Evolutionary conservation across 2,888 invertebrate species (phyloP).

Genomic region (Dorcus hopei): DNA sequence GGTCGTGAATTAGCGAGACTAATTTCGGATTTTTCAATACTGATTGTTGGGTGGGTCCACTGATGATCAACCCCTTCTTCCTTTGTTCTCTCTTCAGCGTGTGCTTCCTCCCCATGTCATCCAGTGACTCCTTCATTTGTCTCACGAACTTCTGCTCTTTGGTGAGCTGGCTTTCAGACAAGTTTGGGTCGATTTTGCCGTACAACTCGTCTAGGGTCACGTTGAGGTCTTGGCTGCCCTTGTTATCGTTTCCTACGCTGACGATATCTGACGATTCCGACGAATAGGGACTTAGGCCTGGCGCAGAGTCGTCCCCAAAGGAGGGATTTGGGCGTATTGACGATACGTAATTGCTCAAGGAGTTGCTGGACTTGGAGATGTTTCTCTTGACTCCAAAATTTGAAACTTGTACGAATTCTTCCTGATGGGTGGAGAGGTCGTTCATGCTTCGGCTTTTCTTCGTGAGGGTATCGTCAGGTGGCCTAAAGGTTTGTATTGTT

Average conservation of each 20-base stretch:
- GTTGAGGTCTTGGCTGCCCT: conserved; percentile 9
- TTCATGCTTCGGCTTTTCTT: conserved; percentile 32
- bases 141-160: conserved; percentile 38
- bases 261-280: conserved; percentile 5
- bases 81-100: conserved; percentile 29
- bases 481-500: conserved; percentile 4
- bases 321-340: neutral
- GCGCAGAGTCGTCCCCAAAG: neutral
- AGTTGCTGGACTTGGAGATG: conserved; percentile 1
- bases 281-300: neutral
- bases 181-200: conserved; percentile 30
- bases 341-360: conserved; percentile 11
- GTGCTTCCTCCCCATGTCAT: conserved; percentile 33
- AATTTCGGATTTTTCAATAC: conserved; percentile 34
- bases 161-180: conserved; percentile 30
- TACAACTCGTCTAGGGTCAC: conserved; percentile 35
- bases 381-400: conserved; percentile 8
- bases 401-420: conserved; percentile 9
- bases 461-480: conserved; percentile 12
- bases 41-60: conserved; percentile 35
- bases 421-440: conserved; percentile 20
- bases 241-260: neutral
- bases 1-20: conserved; percentile 20
- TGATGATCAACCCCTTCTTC: conserved; percentile 33
- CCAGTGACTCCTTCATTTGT: conserved; percentile 34